Evolutionary conservation across 2,888 invertebrate species (phyloP), one percentile per base, ranked within the genome.

Genomic region (Diarsia rubi): DNA sequence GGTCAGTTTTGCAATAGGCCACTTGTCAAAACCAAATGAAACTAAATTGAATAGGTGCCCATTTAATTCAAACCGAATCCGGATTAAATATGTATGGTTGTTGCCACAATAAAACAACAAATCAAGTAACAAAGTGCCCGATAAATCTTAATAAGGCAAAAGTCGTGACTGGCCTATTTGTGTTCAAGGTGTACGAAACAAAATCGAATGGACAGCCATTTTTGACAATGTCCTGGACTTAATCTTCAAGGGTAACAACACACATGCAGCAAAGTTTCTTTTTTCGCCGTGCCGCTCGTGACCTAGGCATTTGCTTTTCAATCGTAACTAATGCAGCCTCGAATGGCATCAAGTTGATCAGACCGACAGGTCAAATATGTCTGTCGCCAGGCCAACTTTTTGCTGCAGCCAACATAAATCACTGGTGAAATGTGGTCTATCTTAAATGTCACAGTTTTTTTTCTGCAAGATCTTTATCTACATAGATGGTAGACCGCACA

Each of bases 81-180:
- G 82, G 78, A 77, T 82, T 79, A 78, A 73, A 82, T 78, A 47
- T 69, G 75, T 79, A 81, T 73, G 75, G 66, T 77, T 72, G 83
- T 85, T 75, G 73, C 84, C 78, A 83, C 84, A 89, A 88, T 90
- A 91, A 88, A 88, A 88, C 88, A 88, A 90, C 89, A 89, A 91
- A 90, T 90, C 87, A 86, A 86, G 86, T 86, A 88, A 86, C 88
- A 83, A 84, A 88, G 89, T 90, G 89, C 73, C 75, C 87, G 90
- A 91, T 92, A 91, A 91, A 92, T 91, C 92, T 91, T 87, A 88
- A 88, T 91, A 91, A 91, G 91, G 88, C 83, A 84, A 81, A 83
- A 88, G 86, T 95, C 95, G 95, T 95, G 95, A 95, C 93, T 89
- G 82, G 88, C 83, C 91, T 89, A 92, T 94, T 94, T 92, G 86